phyloP scores from a whole-genome alignment of 2,888 invertebrate genomes.

The Xestobium rufovillosum region DNA sequence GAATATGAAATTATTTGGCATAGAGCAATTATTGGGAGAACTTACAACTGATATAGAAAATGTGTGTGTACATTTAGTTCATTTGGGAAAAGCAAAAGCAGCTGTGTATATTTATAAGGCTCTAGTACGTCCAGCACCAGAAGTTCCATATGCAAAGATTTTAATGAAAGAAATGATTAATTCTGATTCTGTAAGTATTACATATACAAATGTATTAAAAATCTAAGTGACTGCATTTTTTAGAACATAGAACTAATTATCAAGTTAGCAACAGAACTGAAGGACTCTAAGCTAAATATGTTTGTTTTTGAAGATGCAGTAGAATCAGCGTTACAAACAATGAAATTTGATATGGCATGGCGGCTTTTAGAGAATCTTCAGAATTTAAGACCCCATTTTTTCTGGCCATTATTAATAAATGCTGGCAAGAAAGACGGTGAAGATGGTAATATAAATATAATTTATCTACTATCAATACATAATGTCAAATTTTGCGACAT shows the following conservation, averaged over 20 bases:
- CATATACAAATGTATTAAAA: no score
- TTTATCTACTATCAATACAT: no score
- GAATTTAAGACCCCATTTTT: slow-evolving; percentile 52
- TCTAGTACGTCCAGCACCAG: slow-evolving; percentile 40
- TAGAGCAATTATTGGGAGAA: no score
- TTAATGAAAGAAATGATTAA: slow-evolving; percentile 54
- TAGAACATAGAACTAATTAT: slow-evolving; percentile 46
- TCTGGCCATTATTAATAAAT: slow-evolving; percentile 56
- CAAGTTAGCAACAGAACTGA: slow-evolving; percentile 44
- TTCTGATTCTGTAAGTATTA: slow-evolving; percentile 45
- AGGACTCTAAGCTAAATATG: slow-evolving; percentile 44
- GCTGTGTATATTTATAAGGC: slow-evolving; percentile 48
- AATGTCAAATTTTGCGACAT: no score
- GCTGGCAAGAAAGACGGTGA: slow-evolving; percentile 48
- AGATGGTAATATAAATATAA: slow-evolving; percentile 39
- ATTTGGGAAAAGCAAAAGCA: slow-evolving; percentile 44
- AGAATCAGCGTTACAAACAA: slow-evolving; percentile 44
- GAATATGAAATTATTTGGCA: no score
- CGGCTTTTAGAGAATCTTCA: slow-evolving; percentile 39
- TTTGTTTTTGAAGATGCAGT: slow-evolving; percentile 39
- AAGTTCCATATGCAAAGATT: slow-evolving; percentile 49
- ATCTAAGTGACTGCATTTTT: not conserved
- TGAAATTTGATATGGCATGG: slow-evolving; percentile 44
- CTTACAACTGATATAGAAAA: slow-evolving; percentile 27
- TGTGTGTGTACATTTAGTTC: slow-evolving; percentile 48